phyloP scores from a whole-genome alignment of 2,888 invertebrate species.

The Acleris sparsana region DNA sequence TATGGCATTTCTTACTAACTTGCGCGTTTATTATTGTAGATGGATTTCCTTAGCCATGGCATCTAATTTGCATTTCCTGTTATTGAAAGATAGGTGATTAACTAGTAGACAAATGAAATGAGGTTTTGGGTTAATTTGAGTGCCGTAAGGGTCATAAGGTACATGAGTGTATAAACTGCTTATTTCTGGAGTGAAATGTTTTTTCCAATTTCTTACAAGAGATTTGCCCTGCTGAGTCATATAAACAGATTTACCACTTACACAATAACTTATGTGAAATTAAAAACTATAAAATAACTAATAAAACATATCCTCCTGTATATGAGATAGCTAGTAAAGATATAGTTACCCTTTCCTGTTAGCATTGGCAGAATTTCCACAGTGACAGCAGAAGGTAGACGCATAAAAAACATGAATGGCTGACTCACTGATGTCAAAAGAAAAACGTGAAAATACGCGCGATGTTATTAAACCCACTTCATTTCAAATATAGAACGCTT shows the following conservation, averaged over 20 bases:
- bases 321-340: background rate
- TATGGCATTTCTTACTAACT: conserved; percentile 24
- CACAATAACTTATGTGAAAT: too few relatives aligned
- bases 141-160: too few relatives aligned
- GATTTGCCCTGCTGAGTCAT: too few relatives aligned
- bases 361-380: conserved; percentile 11
- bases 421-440: conserved; percentile 68
- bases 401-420: conserved; percentile 55
- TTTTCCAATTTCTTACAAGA: too few relatives aligned
- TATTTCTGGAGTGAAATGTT: too few relatives aligned
- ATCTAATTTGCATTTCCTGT: background rate
- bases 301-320: too few relatives aligned
- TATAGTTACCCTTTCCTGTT: conserved; percentile 7
- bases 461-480: conserved; percentile 79
- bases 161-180: too few relatives aligned
- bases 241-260: too few relatives aligned
- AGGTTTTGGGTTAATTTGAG: background rate
- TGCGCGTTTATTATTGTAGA: background rate
- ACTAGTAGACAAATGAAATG: background rate
- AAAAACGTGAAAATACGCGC: conserved; percentile 75
- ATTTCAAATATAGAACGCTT: conserved; percentile 77
- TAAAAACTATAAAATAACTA: too few relatives aligned
- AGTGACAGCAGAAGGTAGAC: conserved; percentile 33
- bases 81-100: background rate
- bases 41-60: background rate